Evolutionary conservation across 64 coral and sea anemone genomes (phyloP).

Genomic region (Actinia equina): DNA sequence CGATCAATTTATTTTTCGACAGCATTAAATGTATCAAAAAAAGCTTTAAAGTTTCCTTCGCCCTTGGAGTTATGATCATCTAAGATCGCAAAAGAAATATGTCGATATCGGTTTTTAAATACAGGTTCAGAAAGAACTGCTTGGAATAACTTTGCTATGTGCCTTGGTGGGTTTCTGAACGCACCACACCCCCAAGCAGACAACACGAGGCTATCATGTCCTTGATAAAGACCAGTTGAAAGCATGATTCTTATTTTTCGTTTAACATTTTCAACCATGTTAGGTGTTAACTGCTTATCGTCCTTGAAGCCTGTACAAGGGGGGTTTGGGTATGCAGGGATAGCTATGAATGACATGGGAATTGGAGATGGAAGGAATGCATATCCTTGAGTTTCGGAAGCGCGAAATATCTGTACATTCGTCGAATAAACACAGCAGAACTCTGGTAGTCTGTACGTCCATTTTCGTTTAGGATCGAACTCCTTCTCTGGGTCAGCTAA

Average conservation of each 20-base stretch:
- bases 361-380: conserved; percentile 64
- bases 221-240: conserved; percentile 45
- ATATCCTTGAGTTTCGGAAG: conserved; percentile 75
- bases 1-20: background rate
- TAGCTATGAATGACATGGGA: conserved; percentile 71
- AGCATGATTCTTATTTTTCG: conserved; percentile 66
- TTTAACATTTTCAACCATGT: conserved; percentile 72
- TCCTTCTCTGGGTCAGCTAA: conserved; percentile 79
- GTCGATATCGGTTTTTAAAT: conserved; percentile 63
- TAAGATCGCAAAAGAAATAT: conserved; percentile 84
- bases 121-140: conserved; percentile 57
- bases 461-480: conserved; percentile 64
- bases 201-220: conserved; percentile 74
- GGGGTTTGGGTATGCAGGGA: conserved; percentile 64
- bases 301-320: conserved; percentile 45
- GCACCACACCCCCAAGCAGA: conserved; percentile 91
- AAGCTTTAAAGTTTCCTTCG: conserved; percentile 66
- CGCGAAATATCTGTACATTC: conserved; percentile 78
- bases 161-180: conserved; percentile 80
- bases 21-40: conserved; percentile 55
- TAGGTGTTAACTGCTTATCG: conserved; percentile 39
- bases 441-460: conserved; percentile 72
- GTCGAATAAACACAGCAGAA: conserved; percentile 84
- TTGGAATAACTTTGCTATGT: conserved; percentile 75
- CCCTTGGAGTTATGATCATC: conserved; percentile 76